phyloP scores from a whole-genome alignment of 2,888 invertebrate genomes.

The Sialis lutaria region DNA sequence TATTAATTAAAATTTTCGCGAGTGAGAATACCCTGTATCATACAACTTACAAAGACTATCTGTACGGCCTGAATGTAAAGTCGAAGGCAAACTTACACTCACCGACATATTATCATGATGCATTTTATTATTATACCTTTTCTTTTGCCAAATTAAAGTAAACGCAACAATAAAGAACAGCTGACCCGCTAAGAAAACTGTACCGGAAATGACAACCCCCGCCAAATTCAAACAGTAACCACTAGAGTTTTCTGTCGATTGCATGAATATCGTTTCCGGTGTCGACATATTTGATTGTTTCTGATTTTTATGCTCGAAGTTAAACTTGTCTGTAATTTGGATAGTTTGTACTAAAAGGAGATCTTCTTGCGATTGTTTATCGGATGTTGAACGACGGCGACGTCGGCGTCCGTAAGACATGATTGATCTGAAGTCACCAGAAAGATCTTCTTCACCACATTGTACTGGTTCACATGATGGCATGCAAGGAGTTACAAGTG shows the following conservation, averaged over 20 bases:
- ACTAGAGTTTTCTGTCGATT: slow-evolving; percentile 33
- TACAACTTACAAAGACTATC: slow-evolving; percentile 76
- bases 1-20: slow-evolving; percentile 26
- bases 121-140: slow-evolving; percentile 34
- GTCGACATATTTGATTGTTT: slow-evolving; percentile 19
- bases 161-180: slow-evolving; percentile 73
- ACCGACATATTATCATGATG: slow-evolving; percentile 41
- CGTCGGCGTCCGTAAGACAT: slow-evolving; percentile 70
- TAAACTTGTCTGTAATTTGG: slow-evolving; percentile 84
- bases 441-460: slow-evolving; percentile 69
- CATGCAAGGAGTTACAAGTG: slow-evolving; percentile 89
- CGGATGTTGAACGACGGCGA: slow-evolving; percentile 38
- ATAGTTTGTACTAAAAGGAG: slow-evolving; percentile 79
- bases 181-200: slow-evolving; percentile 73
- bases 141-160: slow-evolving; percentile 76
- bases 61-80: slow-evolving; percentile 36
- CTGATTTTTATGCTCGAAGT: slow-evolving; percentile 53
- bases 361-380: slow-evolving; percentile 42
- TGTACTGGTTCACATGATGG: slow-evolving; percentile 84
- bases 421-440: slow-evolving; percentile 66
- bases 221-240: slow-evolving; percentile 57
- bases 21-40: slow-evolving; percentile 69
- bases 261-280: slow-evolving; percentile 55
- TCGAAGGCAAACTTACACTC: slow-evolving; percentile 46
- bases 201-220: slow-evolving; percentile 70